Base-by-base conservation (phyloP, 2,888 invertebrate genomes). In the Ditylenchus weischeri region DNA sequence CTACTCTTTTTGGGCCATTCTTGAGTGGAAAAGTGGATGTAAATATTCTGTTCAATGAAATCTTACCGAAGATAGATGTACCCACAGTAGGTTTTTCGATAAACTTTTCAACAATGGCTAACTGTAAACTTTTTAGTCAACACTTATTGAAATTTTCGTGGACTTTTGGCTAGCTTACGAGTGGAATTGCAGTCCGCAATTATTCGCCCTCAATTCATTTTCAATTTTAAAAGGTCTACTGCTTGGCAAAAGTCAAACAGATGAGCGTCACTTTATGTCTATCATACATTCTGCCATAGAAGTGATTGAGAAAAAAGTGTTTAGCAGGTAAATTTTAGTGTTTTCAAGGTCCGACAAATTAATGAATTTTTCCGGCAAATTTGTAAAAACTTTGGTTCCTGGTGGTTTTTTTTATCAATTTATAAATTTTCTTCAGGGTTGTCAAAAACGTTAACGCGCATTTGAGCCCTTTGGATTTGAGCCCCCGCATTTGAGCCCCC, bases 1-100 rank as follows among this genome's bases (percentile, higher is more conserved):
- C 54, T 7, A 54, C 54, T n/a, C 49, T 66, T 15, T 66, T 66
- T 65, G 65, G 23, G 18, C 66, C 66, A 19, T 66, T 66, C 35
- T 19, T 66, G 21, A 47, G 43, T 66, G 66, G 66, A 21, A 35
- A 43, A 7, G 49, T 48, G 15, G 64, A 63, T 63, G 18, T 57
- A 10, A 38, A 35, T 21, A 50, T 63, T n/a, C 38, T 66, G 36
- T 63, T 65, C 35, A 66, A 48, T 13, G 64, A 66, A 19, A 48
- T 66, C 43, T 66, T 66, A 23, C 49, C 66, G 50, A 49, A 38
- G 38, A 15, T 66, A 19, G 66, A 47, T 3, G 29, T 36, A 18
- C 47, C 63, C 6, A 64, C 35, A 47, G 66, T 66, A 38, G 19
- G 66, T 18, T 10, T 57, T 48, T 11, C 1, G 13, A 50, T 15